Conservation (phyloP, 2,888 invertebrate species). For the Odontocolon sp. region DNA sequence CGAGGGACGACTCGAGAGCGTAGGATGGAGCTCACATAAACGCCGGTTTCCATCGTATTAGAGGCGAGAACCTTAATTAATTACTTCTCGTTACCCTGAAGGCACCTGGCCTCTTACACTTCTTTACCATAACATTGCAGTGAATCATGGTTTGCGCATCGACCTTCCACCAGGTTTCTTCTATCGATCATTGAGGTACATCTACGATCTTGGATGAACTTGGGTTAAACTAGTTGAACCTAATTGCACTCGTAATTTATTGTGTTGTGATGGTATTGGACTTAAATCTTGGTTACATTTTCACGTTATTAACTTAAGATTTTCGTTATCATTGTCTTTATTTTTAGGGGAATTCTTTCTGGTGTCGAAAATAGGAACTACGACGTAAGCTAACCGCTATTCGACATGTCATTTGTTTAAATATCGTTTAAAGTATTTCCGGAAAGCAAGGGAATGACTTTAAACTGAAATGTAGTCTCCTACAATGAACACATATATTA, state of each 20-base stretch:
- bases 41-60: slow-evolving; percentile 62
- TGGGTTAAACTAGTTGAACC: background rate
- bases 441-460: no score
- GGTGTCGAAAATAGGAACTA: no score
- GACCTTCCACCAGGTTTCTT: slow-evolving; percentile 22
- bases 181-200: slow-evolving; percentile 36
- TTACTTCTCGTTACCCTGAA: slow-evolving; percentile 42
- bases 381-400: no score
- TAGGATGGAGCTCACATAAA: slow-evolving; percentile 64
- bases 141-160: slow-evolving; percentile 33
- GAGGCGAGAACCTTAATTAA: slow-evolving; percentile 56
- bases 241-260: background rate
- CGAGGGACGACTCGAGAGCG: background rate
- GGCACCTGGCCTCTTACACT: slow-evolving; percentile 25
- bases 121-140: slow-evolving; percentile 18
- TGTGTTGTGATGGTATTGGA: background rate
- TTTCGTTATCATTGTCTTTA: background rate
- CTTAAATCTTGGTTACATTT: background rate
- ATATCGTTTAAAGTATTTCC: no score
- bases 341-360: no score
- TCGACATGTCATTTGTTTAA: no score
- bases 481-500: no score
- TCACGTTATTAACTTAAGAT: background rate
- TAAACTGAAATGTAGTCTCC: no score
- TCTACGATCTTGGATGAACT: slow-evolving; percentile 6